A percentile compares a stretch with the other conserved stretches of the same genome.
Evolutionary conservation across 2,888 invertebrate species (phyloP).

Genomic region (Platycheirus rosarum): DNA sequence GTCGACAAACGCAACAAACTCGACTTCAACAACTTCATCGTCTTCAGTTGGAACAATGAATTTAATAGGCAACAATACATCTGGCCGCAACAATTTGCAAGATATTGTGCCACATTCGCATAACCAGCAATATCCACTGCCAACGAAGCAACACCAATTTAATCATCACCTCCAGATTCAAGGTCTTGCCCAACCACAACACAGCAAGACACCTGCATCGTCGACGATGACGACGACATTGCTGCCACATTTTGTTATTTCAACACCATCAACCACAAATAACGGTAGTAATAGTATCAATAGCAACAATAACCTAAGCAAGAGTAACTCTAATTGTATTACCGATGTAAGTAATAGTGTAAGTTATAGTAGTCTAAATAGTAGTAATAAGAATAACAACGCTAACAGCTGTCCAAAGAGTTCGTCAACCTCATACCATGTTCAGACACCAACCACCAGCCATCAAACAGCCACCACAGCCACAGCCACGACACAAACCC

Average conservation of each 20-base stretch:
- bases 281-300: constrained; percentile 68
- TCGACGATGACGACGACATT: constrained; percentile 63
- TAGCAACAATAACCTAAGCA: constrained; percentile 74
- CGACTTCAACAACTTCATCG: constrained; percentile 74
- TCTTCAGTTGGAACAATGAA: constrained; percentile 75
- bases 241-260: constrained; percentile 75
- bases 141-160: constrained; percentile 70
- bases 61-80: constrained; percentile 43
- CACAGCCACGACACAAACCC: constrained; percentile 81
- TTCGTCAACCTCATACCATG: constrained; percentile 64
- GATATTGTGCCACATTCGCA: constrained; percentile 67
- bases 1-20: constrained; percentile 56
- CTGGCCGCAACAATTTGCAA: constrained; percentile 75
- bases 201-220: constrained; percentile 53
- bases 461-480: constrained; percentile 73
- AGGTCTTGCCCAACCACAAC: constrained; percentile 42
- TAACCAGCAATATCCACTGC: constrained; percentile 76
- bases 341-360: constrained; percentile 69
- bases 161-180: constrained; percentile 55
- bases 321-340: constrained; percentile 69
- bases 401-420: constrained; percentile 74
- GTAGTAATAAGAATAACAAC: constrained; percentile 73
- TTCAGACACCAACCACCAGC: constrained; percentile 74
- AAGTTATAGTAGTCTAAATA: constrained; percentile 69
- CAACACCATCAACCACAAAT: constrained; percentile 72